Percentiles rank a stretch among this genome's conserved stretches.
Evolutionary conservation across 1,140 invertebrate genomes (phyloP).

Genomic region (Brachionus rotundiformis): DNA sequence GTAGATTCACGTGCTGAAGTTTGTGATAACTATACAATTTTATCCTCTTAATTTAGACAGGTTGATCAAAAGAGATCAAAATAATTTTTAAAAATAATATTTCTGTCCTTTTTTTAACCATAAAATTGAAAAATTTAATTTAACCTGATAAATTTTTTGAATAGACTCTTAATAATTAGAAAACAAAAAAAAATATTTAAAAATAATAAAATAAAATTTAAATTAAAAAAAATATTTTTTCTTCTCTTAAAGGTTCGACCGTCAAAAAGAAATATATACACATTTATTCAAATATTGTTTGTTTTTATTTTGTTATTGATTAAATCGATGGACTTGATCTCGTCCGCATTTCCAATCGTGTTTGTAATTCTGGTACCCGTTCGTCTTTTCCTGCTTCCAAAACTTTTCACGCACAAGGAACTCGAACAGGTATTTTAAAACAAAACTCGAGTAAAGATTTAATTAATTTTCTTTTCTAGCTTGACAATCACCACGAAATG

Average conservation of each 20-base stretch:
- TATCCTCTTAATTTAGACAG: too few species aligned
- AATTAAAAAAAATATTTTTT: background rate
- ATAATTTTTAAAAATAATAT: too few species aligned
- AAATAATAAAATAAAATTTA: too few species aligned
- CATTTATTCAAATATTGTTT: conserved; percentile 51
- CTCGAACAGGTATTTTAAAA: background rate
- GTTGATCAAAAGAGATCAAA: too few species aligned
- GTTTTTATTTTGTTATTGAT: conserved; percentile 34
- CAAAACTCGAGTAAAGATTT: background rate
- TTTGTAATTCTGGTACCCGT: conserved; percentile 41
- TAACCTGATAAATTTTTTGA: too few species aligned
- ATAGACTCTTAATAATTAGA: too few species aligned
- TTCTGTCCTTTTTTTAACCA: too few species aligned
- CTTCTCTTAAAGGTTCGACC: conserved; percentile 31
- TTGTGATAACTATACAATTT: too few species aligned
- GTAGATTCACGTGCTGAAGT: too few species aligned
- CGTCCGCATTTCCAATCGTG: conserved; percentile 49
- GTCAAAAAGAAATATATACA: conserved; percentile 49
- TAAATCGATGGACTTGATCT: conserved; percentile 10
- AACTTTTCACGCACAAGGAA: conserved; percentile 39
- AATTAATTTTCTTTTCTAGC: background rate
- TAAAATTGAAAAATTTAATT: too few species aligned
- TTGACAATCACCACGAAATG: conserved; percentile 28
- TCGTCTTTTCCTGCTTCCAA: conserved; percentile 8
- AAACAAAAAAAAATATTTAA: too few species aligned